Conservation (phyloP, 2,797 vertebrate genomes). For the Falco novaeseelandiae region DNA sequence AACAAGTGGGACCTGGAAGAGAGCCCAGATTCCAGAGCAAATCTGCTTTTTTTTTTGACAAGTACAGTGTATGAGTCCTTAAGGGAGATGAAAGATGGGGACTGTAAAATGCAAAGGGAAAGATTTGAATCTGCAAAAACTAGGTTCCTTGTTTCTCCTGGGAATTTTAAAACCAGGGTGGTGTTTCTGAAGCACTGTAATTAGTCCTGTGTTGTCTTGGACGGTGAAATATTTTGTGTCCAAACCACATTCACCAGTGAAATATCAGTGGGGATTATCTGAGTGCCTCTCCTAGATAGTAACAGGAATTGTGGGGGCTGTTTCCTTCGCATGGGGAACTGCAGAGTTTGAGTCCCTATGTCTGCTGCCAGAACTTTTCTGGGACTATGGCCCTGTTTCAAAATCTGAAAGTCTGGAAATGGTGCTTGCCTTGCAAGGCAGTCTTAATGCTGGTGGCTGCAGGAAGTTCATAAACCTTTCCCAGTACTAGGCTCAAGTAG, state of each 20-base stretch:
- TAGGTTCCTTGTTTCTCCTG: neutral
- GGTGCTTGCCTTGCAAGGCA: neutral
- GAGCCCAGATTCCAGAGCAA: conserved; percentile 56
- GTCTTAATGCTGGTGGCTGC: neutral
- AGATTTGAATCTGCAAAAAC: conserved; percentile 6
- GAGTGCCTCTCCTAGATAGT: neutral
- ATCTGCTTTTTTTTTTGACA: conserved; percentile 34
- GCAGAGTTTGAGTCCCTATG: neutral
- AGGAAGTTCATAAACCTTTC: neutral
- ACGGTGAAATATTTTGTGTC: neutral
- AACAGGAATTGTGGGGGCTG: neutral
- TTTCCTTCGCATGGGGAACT: neutral
- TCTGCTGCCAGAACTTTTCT: neutral
- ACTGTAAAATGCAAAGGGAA: neutral
- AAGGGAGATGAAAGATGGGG: neutral
- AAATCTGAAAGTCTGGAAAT: neutral
- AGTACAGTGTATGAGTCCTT: neutral
- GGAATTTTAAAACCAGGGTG: neutral
- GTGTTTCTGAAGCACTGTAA: neutral
- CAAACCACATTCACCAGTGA: neutral
- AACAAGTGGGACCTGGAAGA: conserved; percentile 42
- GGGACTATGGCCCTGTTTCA: neutral
- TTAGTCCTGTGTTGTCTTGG: neutral
- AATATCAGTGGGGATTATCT: neutral
- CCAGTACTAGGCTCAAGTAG: neutral